A percentile compares a stretch with the other conserved stretches of the same genome.
phyloP scores from a whole-genome alignment of 2,113 vertebrate genomes.

The Scopus umbretta region DNA sequence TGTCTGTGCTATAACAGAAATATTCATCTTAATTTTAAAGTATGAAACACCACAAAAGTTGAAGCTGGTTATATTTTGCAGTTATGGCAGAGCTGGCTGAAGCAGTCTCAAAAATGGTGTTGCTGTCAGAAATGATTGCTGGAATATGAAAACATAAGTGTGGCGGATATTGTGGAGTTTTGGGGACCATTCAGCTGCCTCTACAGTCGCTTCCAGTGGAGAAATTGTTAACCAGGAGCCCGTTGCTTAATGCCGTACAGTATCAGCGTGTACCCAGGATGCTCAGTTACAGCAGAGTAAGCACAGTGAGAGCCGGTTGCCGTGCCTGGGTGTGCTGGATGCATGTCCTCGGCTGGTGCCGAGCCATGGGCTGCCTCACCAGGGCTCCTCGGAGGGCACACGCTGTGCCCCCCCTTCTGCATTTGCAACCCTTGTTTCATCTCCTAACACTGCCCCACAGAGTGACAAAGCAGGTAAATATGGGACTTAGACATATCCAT shows the following conservation, averaged over 20 bases:
- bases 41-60: not conserved
- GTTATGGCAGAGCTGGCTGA: not conserved
- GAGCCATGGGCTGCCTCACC: not conserved
- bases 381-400: not conserved
- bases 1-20: not conserved
- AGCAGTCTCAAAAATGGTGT: not conserved
- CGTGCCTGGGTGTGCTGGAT: rapidly evolving
- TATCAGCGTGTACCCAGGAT: not conserved
- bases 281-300: not conserved
- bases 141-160: not conserved
- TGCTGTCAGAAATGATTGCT: not conserved
- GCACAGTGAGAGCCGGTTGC: not conserved
- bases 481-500: not conserved
- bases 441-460: not conserved
- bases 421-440: not conserved
- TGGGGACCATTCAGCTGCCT: not conserved
- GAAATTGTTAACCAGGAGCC: not conserved
- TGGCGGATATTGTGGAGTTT: not conserved
- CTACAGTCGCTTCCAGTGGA: not conserved
- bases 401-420: not conserved
- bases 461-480: not conserved
- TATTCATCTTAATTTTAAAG: not conserved
- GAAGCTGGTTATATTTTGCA: not conserved
- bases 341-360: rapidly evolving
- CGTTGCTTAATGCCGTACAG: too few relatives aligned